A percentile compares a stretch with the other conserved stretches of the same genome.
These are phyloP conservation scores for Eupithecia dodoneata DNA, from an alignment of 2,888 invertebrate species.

Conservation along the genomic window DNA sequence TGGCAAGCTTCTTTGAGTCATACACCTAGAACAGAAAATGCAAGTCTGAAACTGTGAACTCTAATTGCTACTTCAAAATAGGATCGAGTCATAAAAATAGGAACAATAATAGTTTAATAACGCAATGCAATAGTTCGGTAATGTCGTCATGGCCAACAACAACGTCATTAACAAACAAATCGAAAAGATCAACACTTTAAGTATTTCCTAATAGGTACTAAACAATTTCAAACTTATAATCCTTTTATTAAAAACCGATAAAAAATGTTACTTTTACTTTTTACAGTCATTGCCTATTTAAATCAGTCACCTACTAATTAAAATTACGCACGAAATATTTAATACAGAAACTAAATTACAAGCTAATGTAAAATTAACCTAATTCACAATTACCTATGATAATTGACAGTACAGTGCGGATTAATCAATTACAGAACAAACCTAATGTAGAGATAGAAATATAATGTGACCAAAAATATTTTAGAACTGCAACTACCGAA, in stretches of 20 bases:
- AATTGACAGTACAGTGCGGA: not conserved
- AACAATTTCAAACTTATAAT: too few species aligned
- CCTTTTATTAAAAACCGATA: not conserved
- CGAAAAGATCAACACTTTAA: too few species aligned
- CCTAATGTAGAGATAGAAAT: not conserved
- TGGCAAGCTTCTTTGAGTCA: constrained; percentile 94
- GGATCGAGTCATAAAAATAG: not conserved
- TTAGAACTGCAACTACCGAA: not conserved
- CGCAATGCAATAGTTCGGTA: too few species aligned
- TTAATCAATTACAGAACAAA: not conserved
- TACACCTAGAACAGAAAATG: constrained; percentile 85
- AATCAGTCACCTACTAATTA: not conserved
- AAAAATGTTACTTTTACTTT: too few species aligned
- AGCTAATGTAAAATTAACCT: not conserved
- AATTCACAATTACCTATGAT: not conserved
- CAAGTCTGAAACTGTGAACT: not conserved
- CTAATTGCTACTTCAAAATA: not conserved
- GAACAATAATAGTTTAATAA: too few species aligned
- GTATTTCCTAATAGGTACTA: too few species aligned
- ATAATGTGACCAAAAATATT: not conserved
- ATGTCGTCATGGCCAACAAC: too few species aligned
- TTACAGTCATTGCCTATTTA: not conserved
- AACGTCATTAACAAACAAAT: too few species aligned
- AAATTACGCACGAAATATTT: not conserved
- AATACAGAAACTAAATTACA: not conserved